phyloP scores from a whole-genome alignment of 2,888 invertebrate genomes.

The Apantesis nais region DNA sequence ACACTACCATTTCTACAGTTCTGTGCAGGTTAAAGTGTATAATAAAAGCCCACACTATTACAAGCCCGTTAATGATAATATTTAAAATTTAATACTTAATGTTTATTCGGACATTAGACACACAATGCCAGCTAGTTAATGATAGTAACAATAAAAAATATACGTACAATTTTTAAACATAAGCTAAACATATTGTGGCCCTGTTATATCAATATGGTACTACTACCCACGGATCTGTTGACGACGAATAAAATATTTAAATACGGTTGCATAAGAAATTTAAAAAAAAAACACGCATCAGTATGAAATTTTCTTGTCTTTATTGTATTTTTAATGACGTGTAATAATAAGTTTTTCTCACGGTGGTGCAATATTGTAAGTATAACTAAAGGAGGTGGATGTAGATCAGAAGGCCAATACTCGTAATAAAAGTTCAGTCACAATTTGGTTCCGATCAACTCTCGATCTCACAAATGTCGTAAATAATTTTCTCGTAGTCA shows the following conservation, averaged over 20 bases:
- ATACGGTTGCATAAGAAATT: background rate
- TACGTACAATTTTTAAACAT: background rate
- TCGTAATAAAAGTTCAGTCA: too few species aligned
- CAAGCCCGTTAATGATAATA: background rate
- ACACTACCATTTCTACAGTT: background rate
- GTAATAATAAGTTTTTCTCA: slow-evolving; percentile 1
- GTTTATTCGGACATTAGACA: too few species aligned
- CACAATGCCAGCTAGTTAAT: too few species aligned
- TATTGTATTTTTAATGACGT: background rate
- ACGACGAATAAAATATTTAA: background rate
- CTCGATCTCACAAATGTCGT: too few species aligned
- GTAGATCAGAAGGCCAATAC: too few species aligned
- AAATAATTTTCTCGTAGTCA: too few species aligned
- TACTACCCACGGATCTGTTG: background rate
- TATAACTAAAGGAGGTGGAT: background rate
- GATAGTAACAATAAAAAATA: too few species aligned
- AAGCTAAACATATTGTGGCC: background rate
- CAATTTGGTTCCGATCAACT: too few species aligned
- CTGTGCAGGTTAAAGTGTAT: background rate
- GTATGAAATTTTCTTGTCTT: background rate
- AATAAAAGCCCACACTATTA: background rate
- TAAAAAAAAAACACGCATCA: background rate
- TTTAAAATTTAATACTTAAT: too few species aligned
- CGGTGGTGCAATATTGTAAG: background rate
- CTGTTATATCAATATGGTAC: background rate